A percentile compares a stretch with the other conserved stretches of the same genome.
These are phyloP conservation scores for Drosophila nigromelanica DNA, from an alignment of 1,140 invertebrate species.

Conservation along the genomic window DNA sequence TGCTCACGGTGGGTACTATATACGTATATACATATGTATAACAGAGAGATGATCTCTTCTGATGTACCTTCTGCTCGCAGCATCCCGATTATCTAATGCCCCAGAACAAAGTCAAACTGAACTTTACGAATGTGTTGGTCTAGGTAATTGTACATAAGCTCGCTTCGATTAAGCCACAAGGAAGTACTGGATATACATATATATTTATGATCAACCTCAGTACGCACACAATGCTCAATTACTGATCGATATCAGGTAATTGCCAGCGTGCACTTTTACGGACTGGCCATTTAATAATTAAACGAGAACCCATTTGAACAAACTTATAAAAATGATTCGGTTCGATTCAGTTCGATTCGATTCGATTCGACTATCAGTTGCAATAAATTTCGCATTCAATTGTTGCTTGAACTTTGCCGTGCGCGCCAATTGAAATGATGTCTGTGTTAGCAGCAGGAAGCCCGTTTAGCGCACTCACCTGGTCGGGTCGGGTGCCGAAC, in stretches of 20 bases:
- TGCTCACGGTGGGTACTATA: constrained; percentile 40
- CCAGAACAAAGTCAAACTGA: constrained; percentile 53
- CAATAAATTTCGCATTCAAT: constrained; percentile 79
- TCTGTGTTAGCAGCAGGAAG: constrained; percentile 80
- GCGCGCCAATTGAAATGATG: constrained; percentile 58
- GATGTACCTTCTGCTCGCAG: constrained; percentile 8
- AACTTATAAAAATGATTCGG: constrained; percentile 34
- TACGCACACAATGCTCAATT: constrained; percentile 65
- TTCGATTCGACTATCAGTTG: constrained; percentile 49
- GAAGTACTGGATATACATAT: constrained; percentile 42
- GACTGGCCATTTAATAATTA: constrained; percentile 51
- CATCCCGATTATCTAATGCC: constrained; percentile 55
- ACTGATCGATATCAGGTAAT: constrained; percentile 49
- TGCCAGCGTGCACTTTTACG: constrained; percentile 46
- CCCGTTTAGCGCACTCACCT: constrained; percentile 16
- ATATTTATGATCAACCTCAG: constrained; percentile 55
- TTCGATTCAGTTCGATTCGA: constrained; percentile 50
- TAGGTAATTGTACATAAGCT: neutral
- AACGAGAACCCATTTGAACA: constrained; percentile 26
- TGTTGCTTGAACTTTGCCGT: constrained; percentile 65
- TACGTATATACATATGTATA: neutral
- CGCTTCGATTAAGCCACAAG: constrained; percentile 38
- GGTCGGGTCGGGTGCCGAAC: neutral
- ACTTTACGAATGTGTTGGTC: constrained; percentile 35
- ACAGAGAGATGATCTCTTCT: neutral